phyloP scores from a whole-genome alignment of 2,888 invertebrate genomes.

The Eupsilia transversa region DNA sequence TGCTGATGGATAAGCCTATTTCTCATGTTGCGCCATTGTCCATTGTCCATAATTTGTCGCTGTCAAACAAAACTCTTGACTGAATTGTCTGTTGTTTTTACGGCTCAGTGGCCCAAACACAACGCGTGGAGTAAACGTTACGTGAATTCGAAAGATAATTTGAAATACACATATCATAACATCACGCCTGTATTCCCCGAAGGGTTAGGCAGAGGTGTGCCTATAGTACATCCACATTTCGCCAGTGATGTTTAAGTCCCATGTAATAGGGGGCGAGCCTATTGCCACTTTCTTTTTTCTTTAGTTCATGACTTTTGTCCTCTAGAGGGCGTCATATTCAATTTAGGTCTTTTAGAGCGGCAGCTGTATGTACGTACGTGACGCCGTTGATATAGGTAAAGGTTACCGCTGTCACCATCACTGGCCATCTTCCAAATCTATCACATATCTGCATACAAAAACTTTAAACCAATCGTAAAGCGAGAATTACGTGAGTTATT shows the following conservation, averaged over 20 bases:
- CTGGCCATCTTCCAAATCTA: neutral
- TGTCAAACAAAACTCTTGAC: neutral
- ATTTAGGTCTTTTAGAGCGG: neutral
- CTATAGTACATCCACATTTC: no score
- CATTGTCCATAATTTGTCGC: neutral
- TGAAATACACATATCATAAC: no score
- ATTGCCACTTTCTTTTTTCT: no score
- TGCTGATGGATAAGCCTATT: neutral
- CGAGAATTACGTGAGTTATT: constrained; percentile 33
- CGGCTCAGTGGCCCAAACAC: neutral
- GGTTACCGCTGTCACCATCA: neutral
- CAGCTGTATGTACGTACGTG: no score
- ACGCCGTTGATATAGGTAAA: neutral
- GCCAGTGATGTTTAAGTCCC: no score
- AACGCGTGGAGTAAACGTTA: neutral
- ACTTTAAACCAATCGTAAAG: neutral
- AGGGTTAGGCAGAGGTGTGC: no score
- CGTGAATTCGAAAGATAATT: neutral
- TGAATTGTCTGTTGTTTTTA: neutral
- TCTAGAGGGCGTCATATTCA: no score
- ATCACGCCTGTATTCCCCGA: no score
- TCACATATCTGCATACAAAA: neutral
- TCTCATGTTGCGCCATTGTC: neutral
- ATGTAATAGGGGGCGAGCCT: no score
- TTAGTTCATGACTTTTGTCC: no score